phyloP scores from a whole-genome alignment of 2,113 vertebrate species.

The crab-eating macaque (Macaca fascicularis) region T2T-MFA8v1.1 NC_088381.1:172538001-172538500 shows the following conservation, averaged over 20 bases:
- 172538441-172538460: too few relatives aligned
- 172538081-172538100: too few relatives aligned
- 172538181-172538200: not conserved
- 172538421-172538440: too few relatives aligned
- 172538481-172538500: not conserved
- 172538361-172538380: not conserved
- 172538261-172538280: not conserved
- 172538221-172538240: not conserved
- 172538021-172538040: not conserved
- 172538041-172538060: not conserved
- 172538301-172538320: accelerated
- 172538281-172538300: not conserved
- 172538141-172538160: too few relatives aligned
- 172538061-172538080: not conserved
- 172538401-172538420: too few relatives aligned
- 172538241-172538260: too few relatives aligned
- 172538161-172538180: too few relatives aligned
- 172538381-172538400: not conserved
- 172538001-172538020: too few relatives aligned
- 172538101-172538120: accelerated
- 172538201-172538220: too few relatives aligned
- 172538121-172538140: not conserved
- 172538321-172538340: not conserved
- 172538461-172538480: not conserved
- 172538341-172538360: not conserved